Conservation (phyloP, 2,888 invertebrate genomes). For the Troides oblongomaculatus region DNA sequence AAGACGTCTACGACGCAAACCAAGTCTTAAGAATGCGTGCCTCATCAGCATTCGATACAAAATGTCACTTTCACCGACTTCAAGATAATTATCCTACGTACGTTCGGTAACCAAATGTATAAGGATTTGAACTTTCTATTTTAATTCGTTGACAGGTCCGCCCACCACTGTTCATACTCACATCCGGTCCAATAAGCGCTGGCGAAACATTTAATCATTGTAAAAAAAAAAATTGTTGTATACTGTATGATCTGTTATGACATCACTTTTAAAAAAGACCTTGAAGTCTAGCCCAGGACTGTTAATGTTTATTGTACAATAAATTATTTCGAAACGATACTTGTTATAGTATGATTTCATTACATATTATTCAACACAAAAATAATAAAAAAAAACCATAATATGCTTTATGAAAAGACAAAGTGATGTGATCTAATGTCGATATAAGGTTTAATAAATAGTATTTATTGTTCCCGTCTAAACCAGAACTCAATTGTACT, state of each 20-base stretch:
- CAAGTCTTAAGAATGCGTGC: constrained; percentile 1
- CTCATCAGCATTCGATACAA: constrained; percentile 28
- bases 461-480: too few species aligned
- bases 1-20: background rate
- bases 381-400: too few species aligned
- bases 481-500: too few species aligned
- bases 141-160: constrained; percentile 34
- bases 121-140: constrained; percentile 46
- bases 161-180: constrained; percentile 28
- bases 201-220: background rate
- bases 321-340: too few species aligned
- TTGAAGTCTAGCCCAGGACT: too few species aligned
- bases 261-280: too few species aligned
- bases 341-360: too few species aligned
- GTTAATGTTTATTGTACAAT: too few species aligned
- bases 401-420: too few species aligned
- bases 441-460: too few species aligned
- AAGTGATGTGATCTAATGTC: too few species aligned
- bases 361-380: too few species aligned
- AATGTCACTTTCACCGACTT: constrained; percentile 40
- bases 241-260: background rate
- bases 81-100: constrained; percentile 36
- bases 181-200: constrained; percentile 19
- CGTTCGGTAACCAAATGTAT: constrained; percentile 34
- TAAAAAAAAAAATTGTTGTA: background rate